Base-by-base conservation (phyloP, 1,140 invertebrate species). In the Drosophila murphyi region DNA sequence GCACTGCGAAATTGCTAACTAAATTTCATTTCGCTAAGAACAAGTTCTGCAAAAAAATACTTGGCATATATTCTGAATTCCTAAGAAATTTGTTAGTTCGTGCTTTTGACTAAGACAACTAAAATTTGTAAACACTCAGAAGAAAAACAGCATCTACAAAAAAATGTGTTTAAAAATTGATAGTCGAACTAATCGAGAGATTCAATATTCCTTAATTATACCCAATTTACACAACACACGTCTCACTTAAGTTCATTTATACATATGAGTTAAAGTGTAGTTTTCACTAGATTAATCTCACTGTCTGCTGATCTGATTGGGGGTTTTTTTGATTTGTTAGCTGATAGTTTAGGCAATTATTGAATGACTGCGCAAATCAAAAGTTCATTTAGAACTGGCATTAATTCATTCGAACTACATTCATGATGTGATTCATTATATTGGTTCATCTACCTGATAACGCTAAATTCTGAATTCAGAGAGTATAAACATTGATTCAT, bases 371-470 rank as follows among this genome's bases (percentile, higher is more conserved):
- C 41, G 41, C 41, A 34, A 34, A 5, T 55, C 28, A 71, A 55
- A 28, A 41, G 39, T 31, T 71, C 41, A 32, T 31, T n/a, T 55
- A 31, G 10, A 57, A 39, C 32, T 29, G 6, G 4, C n/a, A 29
- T 51, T 61, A 20, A 61, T 61, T 41, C 32, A 57, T 52, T 60
- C 51, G 20, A 5, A 52, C 4, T 2, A 37, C 62, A 64, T 54
- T 67, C 59, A 72, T 76, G 59, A 73, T 72, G 69, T 77, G 60
- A 77, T 74, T 85, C 68, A 73, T 70, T 59, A 41, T n/a, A 70
- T 41, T 59, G 61, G 82, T 81, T 81, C 70, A 62, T 86, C 75
- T 78, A 85, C 82, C 82, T 86, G 10, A 43, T 43, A 43, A n/a
- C 35, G 6, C 35, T 7, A 37, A 37, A 2, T 2, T 5, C 35